Conservation (phyloP, 2,888 invertebrate genomes). For the Dicyrtoma fusca region DNA sequence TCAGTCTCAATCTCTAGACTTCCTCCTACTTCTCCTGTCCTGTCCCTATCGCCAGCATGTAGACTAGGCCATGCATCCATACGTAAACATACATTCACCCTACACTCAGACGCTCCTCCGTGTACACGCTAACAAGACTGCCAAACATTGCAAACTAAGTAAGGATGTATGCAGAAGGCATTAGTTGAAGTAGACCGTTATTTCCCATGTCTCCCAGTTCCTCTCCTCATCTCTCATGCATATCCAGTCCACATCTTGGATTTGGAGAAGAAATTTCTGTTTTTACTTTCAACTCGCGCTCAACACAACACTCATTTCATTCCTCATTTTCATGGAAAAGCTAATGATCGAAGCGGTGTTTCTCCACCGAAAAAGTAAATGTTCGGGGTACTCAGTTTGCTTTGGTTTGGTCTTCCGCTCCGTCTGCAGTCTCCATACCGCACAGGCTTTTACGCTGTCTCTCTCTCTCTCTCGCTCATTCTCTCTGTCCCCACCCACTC, state of each 20-base stretch:
- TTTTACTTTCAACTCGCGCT: background rate
- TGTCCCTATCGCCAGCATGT: too few relatives aligned
- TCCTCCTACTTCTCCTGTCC: too few relatives aligned
- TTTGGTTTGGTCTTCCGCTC: too few relatives aligned
- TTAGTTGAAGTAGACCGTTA: slow-evolving; percentile 1
- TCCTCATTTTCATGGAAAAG: slow-evolving; percentile 1
- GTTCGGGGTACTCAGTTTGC: too few relatives aligned
- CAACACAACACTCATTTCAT: background rate
- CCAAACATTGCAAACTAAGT: slow-evolving; percentile 20
- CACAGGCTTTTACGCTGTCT: too few relatives aligned
- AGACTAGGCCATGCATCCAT: background rate
- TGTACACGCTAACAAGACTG: slow-evolving; percentile 25
- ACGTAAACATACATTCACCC: background rate
- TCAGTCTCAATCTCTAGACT: slow-evolving; percentile 20
- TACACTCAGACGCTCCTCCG: slow-evolving; percentile 9
- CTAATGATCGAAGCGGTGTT: slow-evolving; percentile 18
- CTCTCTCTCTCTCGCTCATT: too few relatives aligned
- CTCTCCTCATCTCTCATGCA: slow-evolving; percentile 22
- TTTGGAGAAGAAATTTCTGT: slow-evolving; percentile 4
- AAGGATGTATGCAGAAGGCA: slow-evolving; percentile 19
- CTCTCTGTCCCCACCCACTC: too few relatives aligned
- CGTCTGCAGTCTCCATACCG: too few relatives aligned
- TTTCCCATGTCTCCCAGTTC: slow-evolving; percentile 7
- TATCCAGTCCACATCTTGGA: slow-evolving; percentile 13
- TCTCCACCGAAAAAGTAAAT: background rate